Evolutionary conservation across 2,113 vertebrate genomes (phyloP).

Genomic region (Oenanthe melanoleuca): DNA sequence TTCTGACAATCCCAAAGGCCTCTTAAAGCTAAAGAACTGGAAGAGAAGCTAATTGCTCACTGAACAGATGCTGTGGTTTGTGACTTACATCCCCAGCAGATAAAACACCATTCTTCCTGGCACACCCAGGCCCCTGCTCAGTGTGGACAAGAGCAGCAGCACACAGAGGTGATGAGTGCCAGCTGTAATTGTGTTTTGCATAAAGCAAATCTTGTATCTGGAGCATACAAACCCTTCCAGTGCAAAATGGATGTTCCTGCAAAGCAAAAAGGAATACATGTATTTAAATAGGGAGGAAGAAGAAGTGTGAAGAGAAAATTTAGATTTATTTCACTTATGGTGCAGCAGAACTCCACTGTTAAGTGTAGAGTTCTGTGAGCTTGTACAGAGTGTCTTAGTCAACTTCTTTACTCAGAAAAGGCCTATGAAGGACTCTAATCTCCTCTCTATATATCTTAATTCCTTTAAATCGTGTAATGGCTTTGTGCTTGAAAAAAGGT

Average conservation of each 20-base stretch:
- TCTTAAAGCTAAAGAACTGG: not conserved
- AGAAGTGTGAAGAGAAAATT: not conserved
- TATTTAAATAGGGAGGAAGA: not conserved
- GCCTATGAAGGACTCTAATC: not conserved
- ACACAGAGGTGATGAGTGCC: not conserved
- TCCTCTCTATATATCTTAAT: not conserved
- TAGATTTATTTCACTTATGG: not conserved
- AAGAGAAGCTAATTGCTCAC: not conserved
- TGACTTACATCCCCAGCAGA: not conserved
- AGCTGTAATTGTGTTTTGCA: not conserved
- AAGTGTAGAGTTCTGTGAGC: not conserved
- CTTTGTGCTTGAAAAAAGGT: not conserved
- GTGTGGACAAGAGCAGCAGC: not conserved
- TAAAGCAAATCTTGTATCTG: not conserved
- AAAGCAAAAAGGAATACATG: not conserved
- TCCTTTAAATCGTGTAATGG: not conserved
- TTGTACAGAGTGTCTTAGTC: not conserved
- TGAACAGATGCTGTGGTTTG: not conserved
- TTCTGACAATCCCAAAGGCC: not conserved
- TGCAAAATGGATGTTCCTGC: not conserved
- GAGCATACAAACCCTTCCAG: not conserved
- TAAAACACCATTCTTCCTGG: not conserved
- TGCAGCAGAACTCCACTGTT: not conserved
- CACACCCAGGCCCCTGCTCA: not conserved
- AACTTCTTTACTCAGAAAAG: not conserved